phyloP scores from a whole-genome alignment of 2,113 vertebrate genomes.

The Barbus barbus region DNA sequence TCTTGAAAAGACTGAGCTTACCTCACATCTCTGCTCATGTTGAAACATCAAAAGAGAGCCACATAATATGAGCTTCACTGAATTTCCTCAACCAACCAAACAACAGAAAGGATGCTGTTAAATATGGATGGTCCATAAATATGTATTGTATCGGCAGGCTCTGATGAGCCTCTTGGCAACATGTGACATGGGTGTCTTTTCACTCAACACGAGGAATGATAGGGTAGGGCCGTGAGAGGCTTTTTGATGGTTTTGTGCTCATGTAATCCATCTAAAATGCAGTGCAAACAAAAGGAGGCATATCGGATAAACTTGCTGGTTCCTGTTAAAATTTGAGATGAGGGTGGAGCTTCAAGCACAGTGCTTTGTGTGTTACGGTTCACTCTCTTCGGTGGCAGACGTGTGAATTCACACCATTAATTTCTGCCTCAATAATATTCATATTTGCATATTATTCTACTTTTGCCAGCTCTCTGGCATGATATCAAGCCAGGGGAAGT shows the following conservation, averaged over 20 bases:
- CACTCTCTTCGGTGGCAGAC: background rate
- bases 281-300: background rate
- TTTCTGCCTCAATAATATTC: background rate
- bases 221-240: background rate
- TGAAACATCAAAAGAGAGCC: conserved; percentile 56
- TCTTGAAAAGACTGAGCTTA: conserved; percentile 65
- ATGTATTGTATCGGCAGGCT: conserved; percentile 25
- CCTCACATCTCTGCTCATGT: conserved; percentile 62
- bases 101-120: conserved; percentile 49
- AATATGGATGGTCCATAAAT: conserved; percentile 42
- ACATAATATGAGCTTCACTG: conserved; percentile 42
- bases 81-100: conserved; percentile 56
- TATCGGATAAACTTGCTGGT: background rate
- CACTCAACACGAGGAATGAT: background rate
- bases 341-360: background rate
- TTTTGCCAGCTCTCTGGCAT: background rate
- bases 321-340: background rate
- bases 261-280: background rate
- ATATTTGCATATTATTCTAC: conserved; percentile 14
- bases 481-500: background rate
- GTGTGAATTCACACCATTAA: background rate
- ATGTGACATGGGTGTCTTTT: conserved; percentile 5
- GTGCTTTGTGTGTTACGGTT: background rate
- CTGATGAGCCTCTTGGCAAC: conserved; percentile 35
- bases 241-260: background rate